phyloP scores from a whole-genome alignment of 2,888 invertebrate species.

The Axea sp. region DNA sequence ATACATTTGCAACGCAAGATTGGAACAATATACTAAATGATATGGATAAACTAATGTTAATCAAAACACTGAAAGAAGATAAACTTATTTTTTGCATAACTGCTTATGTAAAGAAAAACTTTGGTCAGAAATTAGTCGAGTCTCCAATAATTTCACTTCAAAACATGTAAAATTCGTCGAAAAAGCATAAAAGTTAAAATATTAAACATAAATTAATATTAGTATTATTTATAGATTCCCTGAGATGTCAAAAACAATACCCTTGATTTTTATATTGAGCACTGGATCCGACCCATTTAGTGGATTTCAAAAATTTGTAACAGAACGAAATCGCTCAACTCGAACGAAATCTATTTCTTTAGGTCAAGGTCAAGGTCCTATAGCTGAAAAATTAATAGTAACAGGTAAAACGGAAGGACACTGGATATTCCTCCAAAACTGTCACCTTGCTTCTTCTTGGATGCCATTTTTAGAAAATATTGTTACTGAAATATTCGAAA shows the following conservation, averaged over 20 bases:
- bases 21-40: slow-evolving; percentile 85
- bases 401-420: slow-evolving; percentile 86
- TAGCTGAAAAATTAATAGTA: slow-evolving; percentile 90
- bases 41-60: slow-evolving; percentile 90
- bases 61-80: slow-evolving; percentile 89
- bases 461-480: slow-evolving; percentile 91
- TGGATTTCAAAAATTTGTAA: slow-evolving; percentile 89
- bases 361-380: slow-evolving; percentile 94
- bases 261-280: slow-evolving; percentile 91
- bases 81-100: slow-evolving; percentile 90
- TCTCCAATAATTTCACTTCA: slow-evolving; percentile 87
- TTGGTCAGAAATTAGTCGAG: slow-evolving; percentile 90
- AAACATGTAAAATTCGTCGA: slow-evolving; percentile 80
- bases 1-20: slow-evolving; percentile 74
- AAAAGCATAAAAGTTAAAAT: too few relatives aligned
- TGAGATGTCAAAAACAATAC: slow-evolving; percentile 86
- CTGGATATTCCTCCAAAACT: slow-evolving; percentile 95
- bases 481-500: slow-evolving; percentile 86
- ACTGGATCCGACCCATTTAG: slow-evolving; percentile 94
- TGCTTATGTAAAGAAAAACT: slow-evolving; percentile 87
- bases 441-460: slow-evolving; percentile 96
- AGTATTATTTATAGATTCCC: slow-evolving; percentile 81
- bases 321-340: slow-evolving; percentile 86
- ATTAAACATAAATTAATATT: background rate
- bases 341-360: slow-evolving; percentile 88